phyloP scores from a whole-genome alignment of 2,888 invertebrate species.

The Oligia latruncula region DNA sequence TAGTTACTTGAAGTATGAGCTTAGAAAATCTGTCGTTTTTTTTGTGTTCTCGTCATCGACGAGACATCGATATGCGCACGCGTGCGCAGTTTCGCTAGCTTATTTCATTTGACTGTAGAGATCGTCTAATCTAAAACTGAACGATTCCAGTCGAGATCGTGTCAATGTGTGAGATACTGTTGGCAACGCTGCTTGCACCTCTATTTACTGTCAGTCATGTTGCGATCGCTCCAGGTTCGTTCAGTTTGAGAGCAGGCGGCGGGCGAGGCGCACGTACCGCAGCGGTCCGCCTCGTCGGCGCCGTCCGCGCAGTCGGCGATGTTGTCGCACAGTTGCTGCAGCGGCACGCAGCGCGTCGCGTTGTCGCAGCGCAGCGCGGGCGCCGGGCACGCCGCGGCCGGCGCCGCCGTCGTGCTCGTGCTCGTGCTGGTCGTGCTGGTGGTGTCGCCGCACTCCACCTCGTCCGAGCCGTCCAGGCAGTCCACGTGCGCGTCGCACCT shows the following conservation, averaged over 20 bases:
- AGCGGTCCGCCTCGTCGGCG: conserved; percentile 94
- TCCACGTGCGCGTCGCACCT: conserved; percentile 93
- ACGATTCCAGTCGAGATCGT: not conserved
- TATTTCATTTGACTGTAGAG: not conserved
- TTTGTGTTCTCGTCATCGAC: not conserved
- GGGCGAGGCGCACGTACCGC: conserved; percentile 80
- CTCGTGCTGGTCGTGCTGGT: conserved; percentile 12
- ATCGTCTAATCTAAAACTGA: not conserved
- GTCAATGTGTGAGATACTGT: not conserved
- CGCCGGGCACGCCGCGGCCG: conserved; percentile 76
- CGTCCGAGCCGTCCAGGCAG: conserved; percentile 94
- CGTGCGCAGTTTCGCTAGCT: not conserved
- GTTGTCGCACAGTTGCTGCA: conserved; percentile 93
- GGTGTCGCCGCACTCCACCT: conserved; percentile 88
- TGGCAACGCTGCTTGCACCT: not conserved
- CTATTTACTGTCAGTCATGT: not conserved
- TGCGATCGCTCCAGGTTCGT: not conserved
- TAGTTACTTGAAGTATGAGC: not conserved
- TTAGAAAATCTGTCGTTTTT: not conserved
- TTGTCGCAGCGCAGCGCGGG: conserved; percentile 93
- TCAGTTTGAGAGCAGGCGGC: not conserved
- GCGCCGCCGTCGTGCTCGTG: conserved; percentile 29
- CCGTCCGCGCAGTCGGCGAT: conserved; percentile 93
- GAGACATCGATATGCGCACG: not conserved
- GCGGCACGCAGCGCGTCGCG: conserved; percentile 92